Evolutionary conservation across 92 coral and sea anemone species (phyloP).

Genomic region (Anthopleura xanthogrammica): DNA sequence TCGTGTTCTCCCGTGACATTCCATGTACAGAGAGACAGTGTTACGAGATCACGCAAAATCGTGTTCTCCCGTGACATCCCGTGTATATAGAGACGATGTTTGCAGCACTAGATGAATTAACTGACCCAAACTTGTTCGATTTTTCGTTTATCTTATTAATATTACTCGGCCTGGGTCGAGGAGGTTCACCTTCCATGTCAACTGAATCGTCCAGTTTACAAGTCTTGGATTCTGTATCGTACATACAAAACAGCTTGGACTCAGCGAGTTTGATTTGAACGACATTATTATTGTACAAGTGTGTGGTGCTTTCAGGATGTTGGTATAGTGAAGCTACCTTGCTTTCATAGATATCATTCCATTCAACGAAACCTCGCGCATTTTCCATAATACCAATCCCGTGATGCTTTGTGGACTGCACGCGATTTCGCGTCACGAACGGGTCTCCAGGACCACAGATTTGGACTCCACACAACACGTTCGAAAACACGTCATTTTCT

Average conservation of each 20-base stretch:
- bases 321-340: constrained; percentile 44
- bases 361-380: constrained; percentile 82
- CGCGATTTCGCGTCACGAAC: constrained; percentile 81
- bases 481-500: constrained; percentile 90
- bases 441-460: constrained; percentile 97
- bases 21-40: neutral
- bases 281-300: constrained; percentile 67
- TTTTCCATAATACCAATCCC: constrained; percentile 80
- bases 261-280: constrained; percentile 51
- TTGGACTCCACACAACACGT: constrained; percentile 68
- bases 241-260: constrained; percentile 44
- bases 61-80: constrained; percentile 73
- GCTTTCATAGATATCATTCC: constrained; percentile 73
- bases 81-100: constrained; percentile 63
- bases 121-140: constrained; percentile 49
- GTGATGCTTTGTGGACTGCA: constrained; percentile 67
- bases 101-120: constrained; percentile 38
- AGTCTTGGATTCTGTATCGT: constrained; percentile 46
- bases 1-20: neutral
- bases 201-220: constrained; percentile 51
- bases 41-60: constrained; percentile 85
- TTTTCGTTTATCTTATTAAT: constrained; percentile 54
- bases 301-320: constrained; percentile 81
- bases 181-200: constrained; percentile 54
- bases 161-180: constrained; percentile 65